Conservation (phyloP, 2,888 invertebrate species). For the Papilio protenor region DNA sequence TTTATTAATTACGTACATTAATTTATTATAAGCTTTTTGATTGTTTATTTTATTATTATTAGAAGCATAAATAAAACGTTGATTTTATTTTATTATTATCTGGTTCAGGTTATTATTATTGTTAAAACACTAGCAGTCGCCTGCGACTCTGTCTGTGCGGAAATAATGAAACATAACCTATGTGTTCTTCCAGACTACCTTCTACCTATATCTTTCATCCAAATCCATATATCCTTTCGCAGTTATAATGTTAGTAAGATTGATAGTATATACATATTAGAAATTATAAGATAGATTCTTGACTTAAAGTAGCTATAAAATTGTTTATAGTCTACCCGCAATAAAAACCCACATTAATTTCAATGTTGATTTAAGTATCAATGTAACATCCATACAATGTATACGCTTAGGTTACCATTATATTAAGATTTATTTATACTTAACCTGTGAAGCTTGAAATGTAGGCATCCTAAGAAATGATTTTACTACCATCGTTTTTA, state of each 20-base stretch:
- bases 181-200: too few relatives aligned
- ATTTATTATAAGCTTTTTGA: not conserved
- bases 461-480: too few relatives aligned
- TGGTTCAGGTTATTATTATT: too few relatives aligned
- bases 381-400: conserved; percentile 4
- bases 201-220: too few relatives aligned
- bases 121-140: too few relatives aligned
- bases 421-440: conserved; percentile 21
- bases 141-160: too few relatives aligned
- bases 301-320: conserved; percentile 5
- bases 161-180: too few relatives aligned
- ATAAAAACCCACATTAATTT: conserved; percentile 13
- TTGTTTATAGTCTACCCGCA: conserved; percentile 11
- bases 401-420: not conserved
- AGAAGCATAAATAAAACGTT: too few relatives aligned
- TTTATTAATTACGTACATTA: not conserved
- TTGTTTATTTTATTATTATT: too few relatives aligned
- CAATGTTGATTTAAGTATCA: too few relatives aligned
- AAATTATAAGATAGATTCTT: not conserved
- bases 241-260: not conserved
- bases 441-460: not conserved
- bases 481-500: too few relatives aligned
- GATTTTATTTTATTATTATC: too few relatives aligned
- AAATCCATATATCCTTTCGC: not conserved
- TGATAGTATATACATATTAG: not conserved